These are phyloP conservation scores for Tachina lurida DNA, from an alignment of 2,888 invertebrate genomes.

Conservation along the genomic window DNA sequence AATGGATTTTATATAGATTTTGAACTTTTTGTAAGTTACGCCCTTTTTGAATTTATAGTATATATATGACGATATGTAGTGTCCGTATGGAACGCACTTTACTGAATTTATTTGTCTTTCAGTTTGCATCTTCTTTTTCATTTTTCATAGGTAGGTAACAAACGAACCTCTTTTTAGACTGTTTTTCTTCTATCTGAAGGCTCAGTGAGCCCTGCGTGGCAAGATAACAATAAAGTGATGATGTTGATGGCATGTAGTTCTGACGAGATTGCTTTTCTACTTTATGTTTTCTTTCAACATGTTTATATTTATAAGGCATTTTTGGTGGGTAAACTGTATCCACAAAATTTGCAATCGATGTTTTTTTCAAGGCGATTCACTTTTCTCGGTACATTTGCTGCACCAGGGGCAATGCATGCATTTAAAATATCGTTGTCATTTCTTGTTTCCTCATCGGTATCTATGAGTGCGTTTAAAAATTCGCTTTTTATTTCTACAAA, in stretches of 20 bases:
- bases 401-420: constrained; percentile 4
- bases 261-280: not conserved
- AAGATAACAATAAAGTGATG: not conserved
- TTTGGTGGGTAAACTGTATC: constrained; percentile 57
- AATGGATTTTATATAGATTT: too few relatives aligned
- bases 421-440: constrained; percentile 24
- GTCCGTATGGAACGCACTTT: too few relatives aligned
- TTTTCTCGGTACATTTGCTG: not conserved
- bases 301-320: constrained; percentile 67
- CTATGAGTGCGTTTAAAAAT: not conserved
- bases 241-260: not conserved
- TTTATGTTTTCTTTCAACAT: constrained; percentile 62
- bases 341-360: constrained; percentile 70
- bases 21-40: too few relatives aligned
- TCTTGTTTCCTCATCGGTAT: constrained; percentile 15
- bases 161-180: constrained; percentile 5
- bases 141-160: constrained; percentile 6
- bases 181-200: constrained; percentile 24
- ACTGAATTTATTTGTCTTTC: too few relatives aligned
- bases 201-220: not conserved
- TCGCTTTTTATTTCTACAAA: not conserved
- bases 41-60: too few relatives aligned
- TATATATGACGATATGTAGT: too few relatives aligned
- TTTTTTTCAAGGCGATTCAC: not conserved
- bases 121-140: too few relatives aligned